Evolutionary conservation across 2,888 invertebrate genomes (phyloP), one percentile per base, ranked within the genome.

Genomic region (Protonemura montana): DNA sequence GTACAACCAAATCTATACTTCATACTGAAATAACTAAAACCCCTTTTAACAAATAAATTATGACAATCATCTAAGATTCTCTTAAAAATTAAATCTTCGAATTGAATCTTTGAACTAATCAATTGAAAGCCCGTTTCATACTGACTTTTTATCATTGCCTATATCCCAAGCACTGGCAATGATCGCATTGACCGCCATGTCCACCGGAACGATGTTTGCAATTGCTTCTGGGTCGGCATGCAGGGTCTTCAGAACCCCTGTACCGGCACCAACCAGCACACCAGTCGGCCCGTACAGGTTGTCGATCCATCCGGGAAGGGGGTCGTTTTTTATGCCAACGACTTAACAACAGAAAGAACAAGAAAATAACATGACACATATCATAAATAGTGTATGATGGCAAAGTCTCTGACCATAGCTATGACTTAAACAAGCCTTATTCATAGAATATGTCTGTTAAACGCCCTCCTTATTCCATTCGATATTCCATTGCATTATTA

Each of bases 151-250:
- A 7, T 26, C 59, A 21, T 59, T 10, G 0, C 89, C 91, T 0
- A 91, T 89, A 82, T 92, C 91, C 93, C 94, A 94, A 2, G 93
- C 94, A 0, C 93, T 91, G 0, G 93, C 93, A 5, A 95, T 92
- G 88, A 94, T 91, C 88, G 93, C 92, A 88, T 94, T 94, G 76
- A 94, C 93, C 0, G 94, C 93, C 88, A 93, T 92, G 90, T 95
- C 95, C 0, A 94, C 95, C 0, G 95, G 95, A 42, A 96, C 94
- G 88, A 95, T 92, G 88, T 96, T 95, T 0, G 95, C 94, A 0
- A 92, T 90, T 35, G 92, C 91, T 0, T 92, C 90, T 3, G 88
- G 88, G 76, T 93, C 91, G 42, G 93, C 93, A 87, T 93, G 92
- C 89, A 95, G 91, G 7, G 93, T 93, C 78, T 94, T 92, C 59